These are phyloP conservation scores for Mythimna impura DNA, from an alignment of 2,888 invertebrate genomes.

Conservation along the genomic window DNA sequence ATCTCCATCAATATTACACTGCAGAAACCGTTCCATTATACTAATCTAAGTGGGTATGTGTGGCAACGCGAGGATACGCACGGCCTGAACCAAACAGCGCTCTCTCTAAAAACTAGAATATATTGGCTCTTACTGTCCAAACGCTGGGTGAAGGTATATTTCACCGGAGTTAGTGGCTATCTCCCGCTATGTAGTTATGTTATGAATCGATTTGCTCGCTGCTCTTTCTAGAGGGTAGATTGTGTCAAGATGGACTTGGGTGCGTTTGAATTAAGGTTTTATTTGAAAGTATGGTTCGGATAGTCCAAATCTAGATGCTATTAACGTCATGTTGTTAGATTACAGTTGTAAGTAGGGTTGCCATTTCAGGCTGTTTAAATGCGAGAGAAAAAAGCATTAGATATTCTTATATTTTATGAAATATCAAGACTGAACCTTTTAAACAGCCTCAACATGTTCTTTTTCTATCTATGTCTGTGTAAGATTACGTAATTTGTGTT, in stretches of 20 bases:
- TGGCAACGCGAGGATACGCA: conserved; percentile 45
- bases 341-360: not conserved
- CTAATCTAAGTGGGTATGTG: conserved; percentile 58
- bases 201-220: conserved; percentile 56
- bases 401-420: not conserved
- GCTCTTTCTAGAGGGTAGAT: conserved; percentile 35
- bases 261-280: conserved; percentile 22
- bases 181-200: conserved; percentile 50
- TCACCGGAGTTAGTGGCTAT: conserved; percentile 64
- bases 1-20: conserved; percentile 42
- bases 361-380: too few relatives aligned
- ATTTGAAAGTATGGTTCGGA: conserved; percentile 10
- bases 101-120: conserved; percentile 66
- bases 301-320: conserved; percentile 5
- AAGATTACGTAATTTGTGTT: too few relatives aligned
- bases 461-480: too few relatives aligned
- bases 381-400: too few relatives aligned
- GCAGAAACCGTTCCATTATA: conserved; percentile 55
- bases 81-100: conserved; percentile 60
- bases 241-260: conserved; percentile 42
- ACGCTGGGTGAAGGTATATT: conserved; percentile 63
- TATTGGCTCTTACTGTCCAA: conserved; percentile 65
- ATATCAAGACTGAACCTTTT: too few relatives aligned
- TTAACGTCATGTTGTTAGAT: not conserved
- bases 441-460: too few relatives aligned